phyloP scores from a whole-genome alignment of 1,140 invertebrate genomes.

The Pachypsylla venusta region DNA sequence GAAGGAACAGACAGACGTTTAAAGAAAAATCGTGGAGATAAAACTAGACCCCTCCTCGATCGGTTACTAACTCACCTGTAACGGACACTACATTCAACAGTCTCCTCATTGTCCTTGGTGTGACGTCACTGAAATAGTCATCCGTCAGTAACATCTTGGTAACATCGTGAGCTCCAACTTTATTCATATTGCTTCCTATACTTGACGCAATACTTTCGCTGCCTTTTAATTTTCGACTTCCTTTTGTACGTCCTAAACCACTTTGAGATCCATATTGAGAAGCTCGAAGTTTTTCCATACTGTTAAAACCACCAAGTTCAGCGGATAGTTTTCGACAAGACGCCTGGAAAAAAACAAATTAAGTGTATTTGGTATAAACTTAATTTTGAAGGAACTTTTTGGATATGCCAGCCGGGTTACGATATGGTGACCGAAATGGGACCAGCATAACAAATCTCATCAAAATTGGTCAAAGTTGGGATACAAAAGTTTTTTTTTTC shows the following conservation, averaged over 20 bases:
- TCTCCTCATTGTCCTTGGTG: constrained; percentile 87
- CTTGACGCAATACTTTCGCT: constrained; percentile 81
- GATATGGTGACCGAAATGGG: too few species aligned
- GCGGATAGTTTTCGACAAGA: constrained; percentile 59
- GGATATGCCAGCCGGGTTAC: too few species aligned
- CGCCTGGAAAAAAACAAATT: constrained; percentile 30
- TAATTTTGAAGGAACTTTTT: too few species aligned
- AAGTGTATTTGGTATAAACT: too few species aligned
- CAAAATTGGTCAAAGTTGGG: too few species aligned
- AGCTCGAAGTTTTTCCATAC: constrained; percentile 44
- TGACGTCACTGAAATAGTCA: constrained; percentile 95
- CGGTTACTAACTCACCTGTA: constrained; percentile 51
- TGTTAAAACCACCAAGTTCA: constrained; percentile 55
- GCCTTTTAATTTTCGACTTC: constrained; percentile 51
- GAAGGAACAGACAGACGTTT: too few species aligned
- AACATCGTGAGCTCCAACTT: constrained; percentile 51
- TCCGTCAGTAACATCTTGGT: constrained; percentile 81
- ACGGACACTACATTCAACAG: constrained; percentile 97
- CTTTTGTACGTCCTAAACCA: neutral
- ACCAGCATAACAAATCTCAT: too few species aligned
- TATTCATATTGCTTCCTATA: constrained; percentile 71
- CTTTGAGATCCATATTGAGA: neutral
- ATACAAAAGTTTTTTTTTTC: too few species aligned
- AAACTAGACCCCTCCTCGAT: too few species aligned
- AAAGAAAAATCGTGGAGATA: too few species aligned